Evolutionary conservation across 1,140 invertebrate species (phyloP), one percentile per base, ranked within the genome.

Genomic region (Paramacrobiotus metropolitanus): DNA sequence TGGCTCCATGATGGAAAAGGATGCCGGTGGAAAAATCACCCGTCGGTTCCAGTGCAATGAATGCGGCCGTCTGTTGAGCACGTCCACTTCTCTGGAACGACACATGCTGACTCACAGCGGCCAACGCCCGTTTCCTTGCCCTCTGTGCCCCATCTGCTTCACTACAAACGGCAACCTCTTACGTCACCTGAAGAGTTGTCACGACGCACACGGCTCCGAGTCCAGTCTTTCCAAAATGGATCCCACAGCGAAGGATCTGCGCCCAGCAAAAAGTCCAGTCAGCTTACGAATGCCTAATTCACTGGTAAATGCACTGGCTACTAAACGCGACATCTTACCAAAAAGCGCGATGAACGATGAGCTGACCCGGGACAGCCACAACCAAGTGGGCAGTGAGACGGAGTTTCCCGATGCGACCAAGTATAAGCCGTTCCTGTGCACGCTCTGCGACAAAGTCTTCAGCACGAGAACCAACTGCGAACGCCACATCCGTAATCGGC

Each of bases 401-500:
- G 48, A 24, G 4, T n/a, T n/a, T n/a, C n/a, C n/a, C n/a, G n/a
- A n/a, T n/a, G n/a, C n/a, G n/a, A n/a, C n/a, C n/a, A 55, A 28
- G 48, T 55, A 55, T 24, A 55, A 55, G 2, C 91, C 91, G 0
- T 96, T 88, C 68, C 86, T 93, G 69, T 95, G 92, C 68, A 80
- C 82, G 1, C 78, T 93, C 1, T 96, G 92, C 72, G 87, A 88
- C 66, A 93, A 87, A 67, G 87, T 89, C 1, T 96, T 95, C 71
- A 95, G 91, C 1, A 96, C 91, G 0, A 94, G 95, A 70, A 87
- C 30, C 81, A 96, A 77, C 76, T 95, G 69, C 76, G 89, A 68
- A 86, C 84, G 77, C n/a, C 77, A 78, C 67, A 69, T 78, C 48
- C 72, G 74, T 61, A 95, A 76, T 76, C 87, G 74, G 1, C 91